These are phyloP conservation scores for Micoletzkya japonica DNA, from an alignment of 2,888 invertebrate species.

Conservation along the genomic window DNA sequence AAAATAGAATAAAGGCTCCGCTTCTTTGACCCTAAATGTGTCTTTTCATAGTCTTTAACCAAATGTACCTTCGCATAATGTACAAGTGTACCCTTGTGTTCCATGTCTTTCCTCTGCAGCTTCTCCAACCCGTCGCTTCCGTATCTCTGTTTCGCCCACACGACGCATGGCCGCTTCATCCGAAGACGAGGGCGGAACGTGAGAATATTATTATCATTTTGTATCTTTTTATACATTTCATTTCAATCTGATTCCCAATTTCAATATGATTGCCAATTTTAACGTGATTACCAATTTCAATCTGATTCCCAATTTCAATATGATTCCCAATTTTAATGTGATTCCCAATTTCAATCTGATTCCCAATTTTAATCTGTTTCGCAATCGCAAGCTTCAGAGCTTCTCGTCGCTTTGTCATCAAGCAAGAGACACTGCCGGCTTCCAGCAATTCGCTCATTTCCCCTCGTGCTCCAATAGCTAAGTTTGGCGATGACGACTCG, in stretches of 20 bases:
- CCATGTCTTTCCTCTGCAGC: no score
- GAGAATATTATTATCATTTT: background rate
- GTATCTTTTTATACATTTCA: background rate
- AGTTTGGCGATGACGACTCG: constrained; percentile 60
- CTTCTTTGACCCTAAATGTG: no score
- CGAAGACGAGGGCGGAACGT: constrained; percentile 35
- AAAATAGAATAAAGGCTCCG: no score
- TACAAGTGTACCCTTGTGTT: no score
- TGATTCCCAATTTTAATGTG: no score
- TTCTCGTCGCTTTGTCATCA: constrained; percentile 26
- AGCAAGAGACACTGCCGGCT: constrained; percentile 18
- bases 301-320: background rate
- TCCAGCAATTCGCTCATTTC: constrained; percentile 30
- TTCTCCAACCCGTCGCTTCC: constrained; percentile 50
- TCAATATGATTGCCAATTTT: constrained; percentile 5
- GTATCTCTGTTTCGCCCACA: constrained; percentile 61
- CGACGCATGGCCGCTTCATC: constrained; percentile 40
- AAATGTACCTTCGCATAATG: no score
- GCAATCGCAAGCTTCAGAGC: constrained; percentile 15
- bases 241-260: background rate
- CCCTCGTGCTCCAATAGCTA: constrained; percentile 54
- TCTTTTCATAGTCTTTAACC: no score
- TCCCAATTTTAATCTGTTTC: background rate
- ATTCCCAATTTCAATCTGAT: background rate
- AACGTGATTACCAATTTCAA: constrained; percentile 7